Base-by-base conservation (phyloP, 2,797 vertebrate genomes). In the Naso thynnoides region DNA sequence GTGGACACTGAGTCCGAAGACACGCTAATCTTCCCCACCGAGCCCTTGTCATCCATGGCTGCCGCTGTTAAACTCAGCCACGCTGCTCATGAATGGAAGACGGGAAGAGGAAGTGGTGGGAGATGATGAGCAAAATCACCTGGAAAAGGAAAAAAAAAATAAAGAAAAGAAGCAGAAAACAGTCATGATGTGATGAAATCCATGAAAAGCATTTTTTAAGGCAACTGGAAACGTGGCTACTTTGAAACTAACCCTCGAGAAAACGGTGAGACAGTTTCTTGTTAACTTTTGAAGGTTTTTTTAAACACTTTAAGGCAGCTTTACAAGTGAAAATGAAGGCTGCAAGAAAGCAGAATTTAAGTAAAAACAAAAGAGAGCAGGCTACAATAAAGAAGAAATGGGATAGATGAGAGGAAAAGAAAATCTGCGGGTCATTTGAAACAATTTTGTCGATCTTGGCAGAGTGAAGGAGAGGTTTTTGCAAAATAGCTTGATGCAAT, bases 21-120 rank as follows among this genome's bases (percentile, higher is more conserved):
- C 93, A 98, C 96, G 93, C 98, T 99, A 95, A 99, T 97, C 96
- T 99, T 99, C 95, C 98, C 98, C 96, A 98, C 97, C 92, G 96
- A 99, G 93, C 96, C 96, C 93, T 99, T 99, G 96, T 99, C 98
- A 96, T 99, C 98, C 98, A 99, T 99, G 96, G 96, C 96, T 89
- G 88, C 88, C 80, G 86, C 89, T 96, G 96, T 96, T 95, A 94
- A 96, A 95, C 92, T 95, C 96, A 92, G 93, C 89, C 90, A 83
- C 88, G 77, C 84, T 86, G 90, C 87, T 93, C 94, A 95, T 95
- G 93, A 95, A 95, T 94, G 93, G 90, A 89, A 89, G 86, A 90
- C 89, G 61, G 90, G 83, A 90, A 86, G 81, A 83, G 87, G 84
- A 76, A 73, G 88, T 62, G 83, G 88, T 86, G 87, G 88, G 82